Evolutionary conservation across 2,888 invertebrate genomes (phyloP), one percentile per base, ranked within the genome.

Genomic region (Scaptomyza polygonia): DNA sequence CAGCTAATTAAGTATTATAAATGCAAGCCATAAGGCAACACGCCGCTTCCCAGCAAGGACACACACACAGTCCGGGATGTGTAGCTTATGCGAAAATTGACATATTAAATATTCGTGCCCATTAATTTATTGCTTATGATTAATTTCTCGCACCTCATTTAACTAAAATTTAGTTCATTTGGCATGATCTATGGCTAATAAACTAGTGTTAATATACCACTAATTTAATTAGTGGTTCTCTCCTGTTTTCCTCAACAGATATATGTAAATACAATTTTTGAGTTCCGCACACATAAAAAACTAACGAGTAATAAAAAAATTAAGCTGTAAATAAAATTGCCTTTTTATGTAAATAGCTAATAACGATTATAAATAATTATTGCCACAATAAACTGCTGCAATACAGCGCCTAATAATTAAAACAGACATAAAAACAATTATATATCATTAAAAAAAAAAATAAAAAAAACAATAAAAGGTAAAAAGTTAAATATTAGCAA

Each of bases 1-100:
- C 68, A 81, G 79, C 84, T 84, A 82, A 82, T 82, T 82, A 82
- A 82, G 84, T 78, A 82, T 82, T 73, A 76, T 82, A 65, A 71
- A 82, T 70, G 73, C 77, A 74, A 52, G 43, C 72, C 72, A 64
- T 49, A 77, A 77, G 65, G 68, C 59, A 65, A 45, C 42, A 25
- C 11, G 18, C 14, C 39, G 39, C 9, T 21, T 27, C 27, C 25
- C n/a, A 12, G 44, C 43, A 54, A 63, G 63, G 49, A 58, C 14
- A 42, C 32, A 42, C 32, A 5, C 21, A 7, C n/a, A n/a, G 36
- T 11, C 36, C 34, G n/a, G 30, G 25, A 18, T n/a, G 34, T n/a
- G 21, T 18, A 12, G 14, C 25, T 8, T 47, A 42, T 42, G 34
- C 45, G 8, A 42, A 29, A 40, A 18, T 36, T 43, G 42, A 48